Base-by-base conservation (phyloP, 2,888 invertebrate genomes). In the Lydus trimaculatus region DNA sequence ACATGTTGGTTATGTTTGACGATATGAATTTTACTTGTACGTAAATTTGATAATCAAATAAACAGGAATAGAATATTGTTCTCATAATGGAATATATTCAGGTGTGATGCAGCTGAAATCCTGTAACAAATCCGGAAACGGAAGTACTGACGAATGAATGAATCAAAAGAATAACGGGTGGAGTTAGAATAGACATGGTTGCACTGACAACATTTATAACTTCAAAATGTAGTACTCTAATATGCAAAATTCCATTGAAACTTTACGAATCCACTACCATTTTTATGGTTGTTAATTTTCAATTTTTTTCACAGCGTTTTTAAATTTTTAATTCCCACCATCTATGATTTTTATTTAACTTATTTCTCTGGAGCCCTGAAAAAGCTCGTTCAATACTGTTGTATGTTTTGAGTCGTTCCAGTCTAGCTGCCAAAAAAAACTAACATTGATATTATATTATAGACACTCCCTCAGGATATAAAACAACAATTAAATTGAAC, bases 331-430 rank as follows among this genome's bases (percentile, higher is more conserved):
- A 56, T 63, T 63, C 33, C 17, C 13, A 56, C 31, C 31, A 52
- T 17, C 56, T 52, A 17, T 60, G 43, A 60, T 33, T 58, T 36
- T 58, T 48, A 20, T 20, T 8, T n/a, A 20, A 17, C 64, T 61
- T 28, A 8, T 6, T 31, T 31, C 31, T 8, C 31, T 31, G 0
- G 31, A 2, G 4, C 28, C 28, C 28, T 31, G 8, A 31, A 31
- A 8, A 8, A 31, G 0, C 9, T 6, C 31, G 31, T 31, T 31
- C 9, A 8, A 31, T 31, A 31, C 7, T 8, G 31, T 23, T 9
- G 63, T 63, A 63, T 62, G 59, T 63, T 62, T 65, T 60, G 69
- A 63, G 63, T 60, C 66, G 39, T n/a, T 39, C 6, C 39, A n/a
- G 5, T 39, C n/a, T n/a, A 39, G 39, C 11, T 43, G 39, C n/a